A percentile compares a stretch with the other conserved stretches of the same genome.
phyloP scores from a whole-genome alignment of 2,113 vertebrate species.

The Lepidothrix coronata region DNA sequence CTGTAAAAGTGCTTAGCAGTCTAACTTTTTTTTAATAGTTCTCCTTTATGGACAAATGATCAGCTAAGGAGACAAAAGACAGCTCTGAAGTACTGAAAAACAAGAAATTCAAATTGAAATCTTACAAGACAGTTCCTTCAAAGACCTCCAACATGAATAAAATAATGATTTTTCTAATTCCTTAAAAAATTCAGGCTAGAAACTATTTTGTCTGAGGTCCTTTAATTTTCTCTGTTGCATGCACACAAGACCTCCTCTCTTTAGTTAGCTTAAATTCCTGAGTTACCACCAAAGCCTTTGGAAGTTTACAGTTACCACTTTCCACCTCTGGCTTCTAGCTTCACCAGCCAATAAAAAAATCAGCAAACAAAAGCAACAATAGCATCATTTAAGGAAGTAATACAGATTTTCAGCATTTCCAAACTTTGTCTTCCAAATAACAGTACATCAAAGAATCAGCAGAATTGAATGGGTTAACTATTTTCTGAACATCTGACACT shows the following conservation, averaged over 20 bases:
- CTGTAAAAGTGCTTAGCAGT: neutral
- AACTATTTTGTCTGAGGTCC: neutral
- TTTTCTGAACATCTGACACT: neutral
- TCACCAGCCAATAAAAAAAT: neutral
- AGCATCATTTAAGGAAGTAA: neutral
- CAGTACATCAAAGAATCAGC: neutral
- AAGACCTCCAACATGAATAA: neutral
- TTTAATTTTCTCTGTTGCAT: neutral
- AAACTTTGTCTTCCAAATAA: neutral
- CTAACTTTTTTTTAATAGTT: neutral
- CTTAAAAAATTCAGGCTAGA: neutral
- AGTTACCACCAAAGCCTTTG: neutral
- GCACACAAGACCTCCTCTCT: neutral
- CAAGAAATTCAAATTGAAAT: neutral
- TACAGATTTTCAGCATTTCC: neutral
- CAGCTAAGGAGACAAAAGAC: neutral
- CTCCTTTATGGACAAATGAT: neutral
- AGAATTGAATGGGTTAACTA: neutral
- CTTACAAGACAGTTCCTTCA: neutral
- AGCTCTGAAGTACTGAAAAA: neutral
- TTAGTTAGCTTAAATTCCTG: neutral
- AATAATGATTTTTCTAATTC: neutral
- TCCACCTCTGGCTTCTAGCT: neutral
- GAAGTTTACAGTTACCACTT: neutral
- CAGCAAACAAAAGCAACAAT: neutral